Evolutionary conservation across 2,888 invertebrate genomes (phyloP).

Genomic region (Melipona beecheii): DNA sequence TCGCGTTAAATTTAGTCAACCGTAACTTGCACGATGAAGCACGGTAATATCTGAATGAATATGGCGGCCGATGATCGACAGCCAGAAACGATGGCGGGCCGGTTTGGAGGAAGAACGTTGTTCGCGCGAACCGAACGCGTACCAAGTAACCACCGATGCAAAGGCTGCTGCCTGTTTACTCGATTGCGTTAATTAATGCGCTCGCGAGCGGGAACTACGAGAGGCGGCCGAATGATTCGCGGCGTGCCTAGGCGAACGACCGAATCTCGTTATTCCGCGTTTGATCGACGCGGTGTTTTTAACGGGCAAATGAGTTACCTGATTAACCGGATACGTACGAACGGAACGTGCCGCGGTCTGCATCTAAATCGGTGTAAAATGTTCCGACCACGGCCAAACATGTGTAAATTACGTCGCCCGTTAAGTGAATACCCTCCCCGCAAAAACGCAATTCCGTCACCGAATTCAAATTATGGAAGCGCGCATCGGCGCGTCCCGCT

Average conservation of each 20-base stretch:
- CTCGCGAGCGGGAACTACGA: constrained; percentile 25
- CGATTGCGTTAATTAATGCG: constrained; percentile 59
- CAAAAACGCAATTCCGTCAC: not conserved
- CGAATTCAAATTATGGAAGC: not conserved
- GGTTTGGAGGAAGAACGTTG: constrained; percentile 4
- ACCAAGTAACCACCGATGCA: constrained; percentile 16
- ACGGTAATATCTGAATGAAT: not conserved
- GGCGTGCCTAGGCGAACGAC: constrained; percentile 56
- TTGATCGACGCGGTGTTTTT: constrained; percentile 63
- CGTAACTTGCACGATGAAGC: not conserved
- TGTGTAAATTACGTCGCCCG: constrained; percentile 15
- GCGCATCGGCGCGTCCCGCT: not conserved
- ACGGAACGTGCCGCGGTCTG: not conserved
- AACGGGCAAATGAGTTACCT: constrained; percentile 45
- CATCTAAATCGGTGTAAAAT: constrained; percentile 42
- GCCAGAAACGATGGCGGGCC: too few species aligned
- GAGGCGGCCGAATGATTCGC: constrained; percentile 56
- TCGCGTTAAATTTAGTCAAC: not conserved
- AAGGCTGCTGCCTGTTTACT: constrained; percentile 44
- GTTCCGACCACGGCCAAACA: not conserved
- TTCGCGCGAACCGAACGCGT: not conserved
- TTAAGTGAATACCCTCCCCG: not conserved
- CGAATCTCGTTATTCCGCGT: constrained; percentile 59
- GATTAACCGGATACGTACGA: constrained; percentile 41
- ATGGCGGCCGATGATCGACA: not conserved